Percentiles rank a stretch among this genome's conserved stretches.
Conservation (phyloP, 2,888 invertebrate genomes). For the Nymphalis urticae region DNA sequence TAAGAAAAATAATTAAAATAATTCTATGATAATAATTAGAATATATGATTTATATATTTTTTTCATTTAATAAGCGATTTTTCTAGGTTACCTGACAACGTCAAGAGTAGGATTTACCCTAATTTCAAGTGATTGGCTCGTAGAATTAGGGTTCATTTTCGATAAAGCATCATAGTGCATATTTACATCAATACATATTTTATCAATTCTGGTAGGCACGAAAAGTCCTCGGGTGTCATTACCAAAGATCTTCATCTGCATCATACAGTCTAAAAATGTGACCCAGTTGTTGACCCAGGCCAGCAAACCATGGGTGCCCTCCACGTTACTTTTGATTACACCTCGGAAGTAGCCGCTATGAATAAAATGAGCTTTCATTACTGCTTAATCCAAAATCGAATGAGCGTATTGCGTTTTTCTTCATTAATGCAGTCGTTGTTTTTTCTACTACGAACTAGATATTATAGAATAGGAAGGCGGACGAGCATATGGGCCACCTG, state of each 20-base stretch:
- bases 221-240: slow-evolving; percentile 85
- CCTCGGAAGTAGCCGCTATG: slow-evolving; percentile 82
- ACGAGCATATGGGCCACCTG: too few species aligned
- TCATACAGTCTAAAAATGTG: slow-evolving; percentile 93
- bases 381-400: not conserved
- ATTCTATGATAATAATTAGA: too few species aligned
- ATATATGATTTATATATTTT: too few species aligned
- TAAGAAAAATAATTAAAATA: too few species aligned
- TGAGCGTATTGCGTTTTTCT: too few species aligned
- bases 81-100: too few species aligned
- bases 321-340: slow-evolving; percentile 76
- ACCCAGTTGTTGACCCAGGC: slow-evolving; percentile 93
- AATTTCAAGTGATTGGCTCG: slow-evolving; percentile 55
- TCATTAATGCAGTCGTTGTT: too few species aligned
- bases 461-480: too few species aligned
- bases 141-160: slow-evolving; percentile 70
- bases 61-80: too few species aligned
- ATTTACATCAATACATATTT: slow-evolving; percentile 84
- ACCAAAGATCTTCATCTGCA: slow-evolving; percentile 89
- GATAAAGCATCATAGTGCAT: slow-evolving; percentile 80
- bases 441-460: too few species aligned
- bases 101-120: too few species aligned
- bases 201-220: slow-evolving; percentile 88
- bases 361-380: slow-evolving; percentile 46
- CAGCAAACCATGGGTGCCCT: slow-evolving; percentile 76